Evolutionary conservation across 2,113 vertebrate species (phyloP), one percentile per base, ranked within the genome.

Genomic region (Dolichotis patagonum): DNA sequence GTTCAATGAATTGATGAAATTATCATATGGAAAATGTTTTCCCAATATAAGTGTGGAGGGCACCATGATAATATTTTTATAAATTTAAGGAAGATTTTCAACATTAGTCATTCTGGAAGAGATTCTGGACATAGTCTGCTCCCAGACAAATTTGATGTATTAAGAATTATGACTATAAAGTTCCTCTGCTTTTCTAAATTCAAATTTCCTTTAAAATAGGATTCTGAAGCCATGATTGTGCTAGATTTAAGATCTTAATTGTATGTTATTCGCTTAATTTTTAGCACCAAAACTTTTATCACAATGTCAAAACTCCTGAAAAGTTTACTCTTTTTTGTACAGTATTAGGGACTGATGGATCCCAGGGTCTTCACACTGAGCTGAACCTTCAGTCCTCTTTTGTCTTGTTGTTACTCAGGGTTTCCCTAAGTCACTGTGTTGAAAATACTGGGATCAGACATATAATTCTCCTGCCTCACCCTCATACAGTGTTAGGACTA

Each of bases 81-180:
- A 8, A 80, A 52, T 87, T 85, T 77, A 93, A 84, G 2, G 3
- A 46, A 46, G 12, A 75, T 78, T 95, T 96, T 95, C 35, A 80
- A 4, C 28, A 75, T 52, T 26, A 94, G 17, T 87, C 35, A 38
- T 89, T 96, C 43, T 65, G 9, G 90, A 62, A 88, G 16, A 4
- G 3, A 90, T 85, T 96, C 4, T 83, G 17, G 1, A 58, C 10
- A 54, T 88, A n/a, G 7, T 3, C 4, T 60, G 2, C 46, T 73
- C 5, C 5, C 7, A 88, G 56, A 4, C 0, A 91, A 38, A 7
- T 77, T 94, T 92, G 16, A 9, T 43, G 0, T 43, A 41, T 87
- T 78, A 3, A 87, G 80, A 83, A 84, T 60, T 90, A 16, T 69
- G 41, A 77, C 6, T 82, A 3, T 81, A 35, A 82, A 24, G 58